These are phyloP conservation scores for Triplophysa tibetana DNA, from an alignment of 2,113 vertebrate genomes.

Conservation along the genomic window DNA sequence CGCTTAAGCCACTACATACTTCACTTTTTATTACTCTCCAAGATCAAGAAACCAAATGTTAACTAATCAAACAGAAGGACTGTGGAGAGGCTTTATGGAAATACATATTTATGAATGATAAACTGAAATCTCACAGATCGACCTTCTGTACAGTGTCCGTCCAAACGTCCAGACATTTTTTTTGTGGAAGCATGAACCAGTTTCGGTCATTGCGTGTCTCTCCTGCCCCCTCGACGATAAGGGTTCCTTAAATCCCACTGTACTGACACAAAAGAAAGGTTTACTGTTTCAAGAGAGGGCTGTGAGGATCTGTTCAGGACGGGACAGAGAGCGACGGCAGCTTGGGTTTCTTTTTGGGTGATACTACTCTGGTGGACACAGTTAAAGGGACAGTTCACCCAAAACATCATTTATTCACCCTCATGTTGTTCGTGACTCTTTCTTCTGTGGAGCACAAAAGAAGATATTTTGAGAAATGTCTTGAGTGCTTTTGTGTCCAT, in stretches of 20 bases:
- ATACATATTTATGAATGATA: constrained; percentile 22
- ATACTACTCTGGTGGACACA: neutral
- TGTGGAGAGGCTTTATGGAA: constrained; percentile 27
- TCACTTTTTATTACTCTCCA: constrained; percentile 54
- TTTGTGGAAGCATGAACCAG: neutral
- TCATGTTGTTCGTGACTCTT: too few relatives aligned
- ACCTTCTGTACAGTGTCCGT: neutral
- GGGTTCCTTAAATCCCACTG: constrained; percentile 35
- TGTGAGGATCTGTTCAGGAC: constrained; percentile 32
- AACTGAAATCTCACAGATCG: constrained; percentile 2
- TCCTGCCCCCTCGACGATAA: constrained; percentile 2
- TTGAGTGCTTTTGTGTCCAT: too few relatives aligned
- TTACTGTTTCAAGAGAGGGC: constrained; percentile 21
- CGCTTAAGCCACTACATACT: constrained; percentile 48
- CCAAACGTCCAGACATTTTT: neutral
- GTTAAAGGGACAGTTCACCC: too few relatives aligned
- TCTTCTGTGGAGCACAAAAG: too few relatives aligned
- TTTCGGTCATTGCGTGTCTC: neutral
- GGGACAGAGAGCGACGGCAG: constrained; percentile 18
- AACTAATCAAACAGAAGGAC: constrained; percentile 21
- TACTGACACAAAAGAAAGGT: constrained; percentile 12
- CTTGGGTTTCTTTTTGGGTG: constrained; percentile 34
- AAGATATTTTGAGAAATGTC: too few relatives aligned
- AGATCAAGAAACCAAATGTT: constrained; percentile 34
- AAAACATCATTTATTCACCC: too few relatives aligned